These are phyloP conservation scores for Rhabdophis nuchalis DNA, from an alignment of 2,797 vertebrate genomes.

Conservation along the genomic window DNA sequence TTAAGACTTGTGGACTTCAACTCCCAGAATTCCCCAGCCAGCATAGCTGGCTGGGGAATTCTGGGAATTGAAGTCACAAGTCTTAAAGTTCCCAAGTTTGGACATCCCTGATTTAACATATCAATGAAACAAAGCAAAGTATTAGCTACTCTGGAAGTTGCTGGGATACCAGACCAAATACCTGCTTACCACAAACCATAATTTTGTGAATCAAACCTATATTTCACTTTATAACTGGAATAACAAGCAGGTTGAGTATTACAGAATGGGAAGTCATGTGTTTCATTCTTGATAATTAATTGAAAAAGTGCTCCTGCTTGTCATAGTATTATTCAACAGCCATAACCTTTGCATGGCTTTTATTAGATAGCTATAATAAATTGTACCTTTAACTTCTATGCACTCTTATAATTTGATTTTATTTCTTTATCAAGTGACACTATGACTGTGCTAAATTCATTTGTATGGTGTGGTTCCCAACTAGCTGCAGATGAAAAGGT, in stretches of 20 bases:
- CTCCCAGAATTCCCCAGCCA: too few relatives aligned
- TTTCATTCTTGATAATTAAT: not conserved
- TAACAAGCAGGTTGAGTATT: not conserved
- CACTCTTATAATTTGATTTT: constrained; percentile 16
- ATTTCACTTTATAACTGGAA: not conserved
- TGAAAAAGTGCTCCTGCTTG: not conserved
- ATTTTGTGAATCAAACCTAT: not conserved
- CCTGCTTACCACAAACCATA: not conserved
- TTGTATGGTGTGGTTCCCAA: not conserved
- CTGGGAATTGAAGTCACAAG: too few relatives aligned
- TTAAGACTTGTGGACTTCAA: too few relatives aligned
- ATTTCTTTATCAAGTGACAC: not conserved
- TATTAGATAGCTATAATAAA: constrained; percentile 13
- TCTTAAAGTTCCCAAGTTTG: too few relatives aligned
- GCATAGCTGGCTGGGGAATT: too few relatives aligned
- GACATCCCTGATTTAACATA: not conserved
- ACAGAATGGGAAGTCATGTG: not conserved
- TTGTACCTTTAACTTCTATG: constrained; percentile 20
- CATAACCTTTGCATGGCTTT: not conserved
- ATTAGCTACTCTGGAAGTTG: not conserved
- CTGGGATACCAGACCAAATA: not conserved
- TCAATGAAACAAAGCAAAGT: not conserved
- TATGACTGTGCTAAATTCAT: not conserved
- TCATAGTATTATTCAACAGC: not conserved
- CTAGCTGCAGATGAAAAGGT: constrained; percentile 20